Evolutionary conservation across 2,888 invertebrate species (phyloP), one percentile per base, ranked within the genome.

Genomic region (Aporophyla nigra): DNA sequence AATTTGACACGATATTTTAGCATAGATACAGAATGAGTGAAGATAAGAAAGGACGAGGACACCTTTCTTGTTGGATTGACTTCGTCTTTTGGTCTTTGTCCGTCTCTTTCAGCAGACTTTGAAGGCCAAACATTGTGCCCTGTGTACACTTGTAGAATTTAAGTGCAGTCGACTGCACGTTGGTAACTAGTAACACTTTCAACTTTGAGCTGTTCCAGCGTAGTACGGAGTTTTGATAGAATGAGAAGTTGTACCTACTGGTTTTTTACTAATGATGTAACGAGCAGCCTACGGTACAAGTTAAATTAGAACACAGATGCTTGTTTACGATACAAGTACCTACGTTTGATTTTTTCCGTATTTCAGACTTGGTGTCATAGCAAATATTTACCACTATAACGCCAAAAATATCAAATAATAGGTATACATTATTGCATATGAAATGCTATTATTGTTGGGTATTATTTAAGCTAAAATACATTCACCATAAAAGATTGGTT

Each of bases 381-480:
- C 10, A 24, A 62, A 40, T n/a, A 19, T 27, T 27, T 10, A 46
- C 24, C 24, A 12, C 19, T 49, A 24, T 46, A 46, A 12, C 24
- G 24, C 12, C 46, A 27, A 12, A 49, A 49, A 19, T 46, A 24
- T 24, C 24, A 24, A 24, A 40, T 40, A 62, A 5, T 62, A 16
- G n/a, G 33, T 33, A 33, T 33, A 33, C 33, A 33, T 33, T 33
- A 33, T 33, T 33, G 33, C 3, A 33, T 33, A 33, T 33, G 33
- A 33, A 33, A 33, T 33, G 43, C 2, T n/a, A 51, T 27, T 40
- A 51, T 59, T 49, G 24, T 62, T 49, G 21, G n/a, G n/a, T 43
- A 7, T 59, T 77, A 68, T n/a, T 16, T 59, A 76, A 77, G 43
- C 7, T 24, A 53, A 69, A 69, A 76, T 53, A 69, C 43, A 65